These are phyloP conservation scores for Mycetomoellerius zeteki DNA, from an alignment of 1,140 invertebrate species.

Conservation along the genomic window DNA sequence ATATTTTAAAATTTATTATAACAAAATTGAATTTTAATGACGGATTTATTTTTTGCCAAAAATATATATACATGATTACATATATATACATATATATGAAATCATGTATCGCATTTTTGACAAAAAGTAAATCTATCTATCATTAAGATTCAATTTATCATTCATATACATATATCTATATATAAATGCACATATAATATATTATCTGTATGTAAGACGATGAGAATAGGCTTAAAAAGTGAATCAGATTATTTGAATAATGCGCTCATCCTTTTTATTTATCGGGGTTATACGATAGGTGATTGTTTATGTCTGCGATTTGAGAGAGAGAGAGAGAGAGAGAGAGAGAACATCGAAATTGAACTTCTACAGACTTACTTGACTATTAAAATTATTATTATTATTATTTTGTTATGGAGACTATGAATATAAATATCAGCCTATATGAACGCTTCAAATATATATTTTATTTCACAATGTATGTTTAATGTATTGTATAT, in stretches of 20 bases:
- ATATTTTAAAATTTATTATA: no score
- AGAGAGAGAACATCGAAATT: constrained; percentile 69
- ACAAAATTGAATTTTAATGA: not conserved
- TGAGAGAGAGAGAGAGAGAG: not conserved
- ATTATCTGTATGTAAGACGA: not conserved
- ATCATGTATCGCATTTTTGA: no score
- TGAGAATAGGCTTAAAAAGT: not conserved
- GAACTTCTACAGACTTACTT: constrained; percentile 65
- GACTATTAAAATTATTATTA: constrained; percentile 80
- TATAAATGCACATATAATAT: not conserved
- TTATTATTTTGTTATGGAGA: no score
- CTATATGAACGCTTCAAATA: constrained; percentile 17
- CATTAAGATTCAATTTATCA: no score
- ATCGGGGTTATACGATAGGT: constrained; percentile 26
- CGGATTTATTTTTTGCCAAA: not conserved
- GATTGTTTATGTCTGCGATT: constrained; percentile 40
- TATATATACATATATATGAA: no score
- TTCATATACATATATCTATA: no score
- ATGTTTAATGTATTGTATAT: not conserved
- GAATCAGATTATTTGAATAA: not conserved
- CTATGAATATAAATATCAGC: no score
- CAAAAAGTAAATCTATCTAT: no score
- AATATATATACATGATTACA: not conserved
- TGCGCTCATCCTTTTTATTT: constrained; percentile 2
- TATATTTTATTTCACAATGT: not conserved